These are phyloP conservation scores for Rhimphoctona megacephalus DNA, from an alignment of 2,888 invertebrate species.

Conservation along the genomic window DNA sequence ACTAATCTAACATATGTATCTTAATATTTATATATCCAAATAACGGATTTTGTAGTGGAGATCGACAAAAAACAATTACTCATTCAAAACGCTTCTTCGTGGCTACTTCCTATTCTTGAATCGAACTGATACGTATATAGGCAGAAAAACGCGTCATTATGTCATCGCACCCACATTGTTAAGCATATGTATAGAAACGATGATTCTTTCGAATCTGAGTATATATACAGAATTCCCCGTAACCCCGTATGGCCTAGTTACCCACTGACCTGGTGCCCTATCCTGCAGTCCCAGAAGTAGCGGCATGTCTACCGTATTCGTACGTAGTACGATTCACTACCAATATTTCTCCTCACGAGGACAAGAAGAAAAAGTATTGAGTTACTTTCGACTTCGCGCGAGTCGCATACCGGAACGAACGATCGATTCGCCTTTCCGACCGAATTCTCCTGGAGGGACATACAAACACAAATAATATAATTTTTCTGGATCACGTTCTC, in stretches of 20 bases:
- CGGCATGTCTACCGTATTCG: slow-evolving; percentile 27
- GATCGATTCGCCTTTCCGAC: slow-evolving; percentile 36
- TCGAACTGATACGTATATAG: slow-evolving; percentile 1
- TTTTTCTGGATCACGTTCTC: slow-evolving; percentile 15
- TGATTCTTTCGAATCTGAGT: slow-evolving; percentile 8
- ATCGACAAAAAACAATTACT: slow-evolving; percentile 45
- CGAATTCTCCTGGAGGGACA: not conserved
- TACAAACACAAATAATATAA: not conserved
- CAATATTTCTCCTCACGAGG: slow-evolving; percentile 1
- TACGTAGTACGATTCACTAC: slow-evolving; percentile 22
- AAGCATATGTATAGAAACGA: slow-evolving; percentile 9
- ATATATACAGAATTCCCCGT: not conserved
- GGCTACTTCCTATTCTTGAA: slow-evolving; percentile 56
- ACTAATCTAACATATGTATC: not conserved
- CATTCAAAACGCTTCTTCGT: slow-evolving; percentile 40
- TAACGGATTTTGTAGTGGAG: slow-evolving; percentile 31
- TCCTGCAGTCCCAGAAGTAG: not conserved
- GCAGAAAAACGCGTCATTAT: slow-evolving; percentile 55
- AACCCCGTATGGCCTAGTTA: slow-evolving; percentile 61
- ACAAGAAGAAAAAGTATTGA: slow-evolving; percentile 44
- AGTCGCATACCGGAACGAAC: slow-evolving; percentile 47
- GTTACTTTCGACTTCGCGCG: slow-evolving; percentile 66
- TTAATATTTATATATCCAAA: too few species aligned
- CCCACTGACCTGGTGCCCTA: slow-evolving; percentile 69
- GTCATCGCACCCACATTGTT: slow-evolving; percentile 53